A percentile compares a stretch with the other conserved stretches of the same genome.
Conservation (phyloP, 2,797 vertebrate species). For the Falco concolor region DNA sequence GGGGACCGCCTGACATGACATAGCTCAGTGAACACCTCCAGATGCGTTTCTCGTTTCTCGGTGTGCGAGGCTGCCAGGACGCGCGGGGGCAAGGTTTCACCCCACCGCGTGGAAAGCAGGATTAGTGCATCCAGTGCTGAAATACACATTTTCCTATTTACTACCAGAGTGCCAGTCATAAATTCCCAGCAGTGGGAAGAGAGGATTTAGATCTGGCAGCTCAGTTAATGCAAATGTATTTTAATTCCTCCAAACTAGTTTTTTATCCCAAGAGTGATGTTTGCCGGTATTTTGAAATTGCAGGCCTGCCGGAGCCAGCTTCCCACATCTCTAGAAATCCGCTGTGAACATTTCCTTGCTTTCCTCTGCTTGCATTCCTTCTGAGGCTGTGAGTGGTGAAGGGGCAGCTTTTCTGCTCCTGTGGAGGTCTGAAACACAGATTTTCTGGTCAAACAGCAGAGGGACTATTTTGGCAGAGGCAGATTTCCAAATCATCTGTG, state of each 20-base stretch:
- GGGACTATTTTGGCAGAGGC: neutral
- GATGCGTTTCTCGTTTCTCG: neutral
- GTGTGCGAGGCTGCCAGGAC: neutral
- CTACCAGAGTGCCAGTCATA: neutral
- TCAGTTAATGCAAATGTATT: neutral
- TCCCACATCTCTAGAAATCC: slow-evolving; percentile 1
- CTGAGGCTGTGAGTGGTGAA: neutral
- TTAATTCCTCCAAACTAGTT: neutral
- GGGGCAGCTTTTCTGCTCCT: neutral
- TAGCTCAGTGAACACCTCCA: neutral
- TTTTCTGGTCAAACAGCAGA: slow-evolving; percentile 22
- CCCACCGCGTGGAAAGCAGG: neutral
- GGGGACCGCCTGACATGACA: neutral
- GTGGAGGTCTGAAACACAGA: neutral
- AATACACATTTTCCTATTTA: neutral
- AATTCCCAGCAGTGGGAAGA: neutral
- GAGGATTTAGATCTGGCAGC: neutral
- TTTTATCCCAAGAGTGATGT: neutral
- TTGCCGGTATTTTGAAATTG: neutral
- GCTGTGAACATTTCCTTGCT: neutral
- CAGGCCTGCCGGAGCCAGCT: neutral
- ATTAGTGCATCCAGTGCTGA: neutral
- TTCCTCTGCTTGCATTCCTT: neutral
- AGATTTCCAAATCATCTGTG: neutral
- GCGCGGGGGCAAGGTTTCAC: neutral